Conservation (phyloP, 2,113 vertebrate genomes). For the Tetraodon nigroviridis region DNA sequence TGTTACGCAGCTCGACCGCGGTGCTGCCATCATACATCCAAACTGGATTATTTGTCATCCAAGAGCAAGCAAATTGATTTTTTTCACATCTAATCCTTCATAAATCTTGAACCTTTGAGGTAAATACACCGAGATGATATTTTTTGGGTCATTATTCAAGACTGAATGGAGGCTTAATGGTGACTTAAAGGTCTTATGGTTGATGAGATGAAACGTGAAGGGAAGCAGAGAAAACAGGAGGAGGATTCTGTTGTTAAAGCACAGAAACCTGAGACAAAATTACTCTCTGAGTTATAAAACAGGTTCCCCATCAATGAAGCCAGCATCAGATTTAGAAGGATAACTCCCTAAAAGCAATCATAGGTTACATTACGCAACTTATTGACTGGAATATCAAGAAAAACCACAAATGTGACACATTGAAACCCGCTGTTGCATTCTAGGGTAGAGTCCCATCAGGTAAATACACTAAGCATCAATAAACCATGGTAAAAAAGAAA, state of each 20-base stretch:
- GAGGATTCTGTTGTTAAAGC: slow-evolving; percentile 20
- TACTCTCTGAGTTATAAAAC: slow-evolving; percentile 25
- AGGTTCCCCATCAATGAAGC: slow-evolving; percentile 42
- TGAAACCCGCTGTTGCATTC: too few species aligned
- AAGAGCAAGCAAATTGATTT: slow-evolving; percentile 64
- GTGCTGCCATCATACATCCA: slow-evolving; percentile 26
- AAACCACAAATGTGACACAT: neutral
- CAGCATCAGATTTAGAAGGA: slow-evolving; percentile 55
- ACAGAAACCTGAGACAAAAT: slow-evolving; percentile 54
- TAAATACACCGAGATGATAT: slow-evolving; percentile 50
- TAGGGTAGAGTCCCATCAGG: too few species aligned
- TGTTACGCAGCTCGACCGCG: slow-evolving; percentile 16
- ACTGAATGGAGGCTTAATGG: slow-evolving; percentile 60
- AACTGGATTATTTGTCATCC: slow-evolving; percentile 59
- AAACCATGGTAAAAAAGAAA: too few species aligned
- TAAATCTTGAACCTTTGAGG: slow-evolving; percentile 60
- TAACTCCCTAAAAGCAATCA: slow-evolving; percentile 58
- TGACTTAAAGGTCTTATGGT: slow-evolving; percentile 52
- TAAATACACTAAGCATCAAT: too few species aligned
- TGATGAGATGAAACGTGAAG: slow-evolving; percentile 56
- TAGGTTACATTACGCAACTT: slow-evolving; percentile 29
- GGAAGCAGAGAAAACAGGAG: slow-evolving; percentile 12
- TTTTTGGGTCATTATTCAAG: slow-evolving; percentile 57
- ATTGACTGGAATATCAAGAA: slow-evolving; percentile 60
- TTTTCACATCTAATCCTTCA: slow-evolving; percentile 55